Conservation (phyloP, 2,797 vertebrate genomes). For the Micropoecilia bifurca region DNA sequence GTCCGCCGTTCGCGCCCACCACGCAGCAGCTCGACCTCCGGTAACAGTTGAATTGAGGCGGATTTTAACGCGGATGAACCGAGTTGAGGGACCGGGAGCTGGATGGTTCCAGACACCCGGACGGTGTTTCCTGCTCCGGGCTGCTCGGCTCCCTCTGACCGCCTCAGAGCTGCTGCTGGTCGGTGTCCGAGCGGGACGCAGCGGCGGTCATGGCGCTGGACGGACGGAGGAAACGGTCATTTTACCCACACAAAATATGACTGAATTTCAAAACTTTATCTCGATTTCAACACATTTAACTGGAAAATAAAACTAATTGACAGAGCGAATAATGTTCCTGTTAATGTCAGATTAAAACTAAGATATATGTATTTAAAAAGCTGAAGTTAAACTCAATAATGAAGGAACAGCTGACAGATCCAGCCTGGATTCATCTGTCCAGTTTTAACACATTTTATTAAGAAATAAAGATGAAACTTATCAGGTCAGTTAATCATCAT, state of each 20-base stretch:
- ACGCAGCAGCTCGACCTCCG: not conserved
- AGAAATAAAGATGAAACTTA: not conserved
- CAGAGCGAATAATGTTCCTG: not conserved
- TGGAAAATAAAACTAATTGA: not conserved
- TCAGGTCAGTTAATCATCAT: not conserved
- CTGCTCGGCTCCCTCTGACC: not conserved
- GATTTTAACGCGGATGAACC: not conserved
- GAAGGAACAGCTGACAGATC: not conserved
- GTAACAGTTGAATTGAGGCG: not conserved
- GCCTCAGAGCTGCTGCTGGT: not conserved
- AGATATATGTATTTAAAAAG: not conserved
- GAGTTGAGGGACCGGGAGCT: not conserved
- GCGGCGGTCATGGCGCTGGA: not conserved
- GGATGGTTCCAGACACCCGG: not conserved
- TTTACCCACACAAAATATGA: not conserved
- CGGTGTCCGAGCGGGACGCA: not conserved
- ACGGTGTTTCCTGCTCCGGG: not conserved
- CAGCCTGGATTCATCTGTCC: not conserved
- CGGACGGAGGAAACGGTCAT: not conserved
- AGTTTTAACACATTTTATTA: not conserved
- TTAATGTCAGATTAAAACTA: not conserved
- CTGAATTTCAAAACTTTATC: not conserved
- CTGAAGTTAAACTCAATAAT: not conserved
- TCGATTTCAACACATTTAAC: not conserved
- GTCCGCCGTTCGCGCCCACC: slow-evolving; percentile 25